A percentile compares a stretch with the other conserved stretches of the same genome.
phyloP scores from a whole-genome alignment of 2,888 invertebrate species.

The Cryptophagus acutangulus region DNA sequence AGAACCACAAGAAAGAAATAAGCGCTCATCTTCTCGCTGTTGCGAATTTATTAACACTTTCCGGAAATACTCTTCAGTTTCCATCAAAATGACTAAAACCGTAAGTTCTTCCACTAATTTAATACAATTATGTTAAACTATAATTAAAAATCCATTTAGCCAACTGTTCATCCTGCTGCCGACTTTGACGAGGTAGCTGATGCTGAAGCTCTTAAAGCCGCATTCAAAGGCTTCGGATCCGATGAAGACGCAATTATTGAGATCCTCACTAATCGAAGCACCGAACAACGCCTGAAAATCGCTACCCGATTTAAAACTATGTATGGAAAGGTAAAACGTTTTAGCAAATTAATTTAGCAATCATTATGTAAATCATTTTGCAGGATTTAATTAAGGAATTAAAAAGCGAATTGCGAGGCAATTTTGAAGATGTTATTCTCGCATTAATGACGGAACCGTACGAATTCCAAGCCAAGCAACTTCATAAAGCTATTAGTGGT shows the following conservation, averaged over 20 bases:
- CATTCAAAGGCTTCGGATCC: slow-evolving; percentile 48
- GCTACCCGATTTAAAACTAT: slow-evolving; percentile 55
- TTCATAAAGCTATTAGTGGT: slow-evolving; percentile 69
- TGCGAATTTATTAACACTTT: too few species aligned
- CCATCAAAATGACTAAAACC: not conserved
- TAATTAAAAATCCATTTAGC: slow-evolving; percentile 27
- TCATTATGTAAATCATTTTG: slow-evolving; percentile 11
- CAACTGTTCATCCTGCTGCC: slow-evolving; percentile 39
- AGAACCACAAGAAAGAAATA: too few species aligned
- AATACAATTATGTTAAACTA: slow-evolving; percentile 2
- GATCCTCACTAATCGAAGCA: slow-evolving; percentile 59
- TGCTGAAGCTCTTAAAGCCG: slow-evolving; percentile 40
- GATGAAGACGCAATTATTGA: slow-evolving; percentile 64
- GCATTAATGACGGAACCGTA: slow-evolving; percentile 79
- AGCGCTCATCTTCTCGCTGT: too few species aligned
- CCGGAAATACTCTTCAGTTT: too few species aligned
- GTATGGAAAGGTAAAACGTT: slow-evolving; percentile 62
- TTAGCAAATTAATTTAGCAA: too few species aligned
- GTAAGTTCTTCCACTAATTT: not conserved
- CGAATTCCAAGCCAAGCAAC: slow-evolving; percentile 75
- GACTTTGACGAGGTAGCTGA: slow-evolving; percentile 42
- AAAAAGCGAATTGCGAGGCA: slow-evolving; percentile 83
- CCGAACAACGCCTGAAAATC: slow-evolving; percentile 62
- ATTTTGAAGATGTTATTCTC: slow-evolving; percentile 77
- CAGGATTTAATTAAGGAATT: slow-evolving; percentile 74